Base-by-base conservation (phyloP, 2,113 vertebrate genomes). In the Halcyon senegalensis region DNA sequence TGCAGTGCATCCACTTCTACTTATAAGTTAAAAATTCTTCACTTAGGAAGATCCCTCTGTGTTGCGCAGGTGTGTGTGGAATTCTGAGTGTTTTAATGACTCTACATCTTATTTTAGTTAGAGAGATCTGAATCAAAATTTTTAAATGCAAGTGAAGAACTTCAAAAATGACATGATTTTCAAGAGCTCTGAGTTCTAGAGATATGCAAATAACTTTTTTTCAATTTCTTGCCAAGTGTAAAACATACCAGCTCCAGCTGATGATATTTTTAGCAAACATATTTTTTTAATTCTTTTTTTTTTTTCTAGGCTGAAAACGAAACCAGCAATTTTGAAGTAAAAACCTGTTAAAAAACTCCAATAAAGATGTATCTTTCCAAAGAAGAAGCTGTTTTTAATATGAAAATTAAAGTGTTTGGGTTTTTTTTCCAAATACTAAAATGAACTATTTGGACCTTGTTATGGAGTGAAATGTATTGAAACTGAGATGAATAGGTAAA, bases 141-240 rank as follows among this genome's bases (percentile, higher is more conserved):
- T 69, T 58, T 55, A 62, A 87, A 91, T 94, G 82, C 77, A 73
- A 75, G 27, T 31, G 28, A 93, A 94, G 28, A 84, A 63, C 67
- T 93, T 91, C 1, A 91, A 68, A 95, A 92, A 44, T 20, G 9
- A 39, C 44, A 72, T 43, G 62, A 73, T 87, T 96, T 94, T 78
- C 66, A 82, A 91, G 63, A 79, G 62, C 63, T 87, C 41, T 82
- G 78, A 80, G 55, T 93, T 94, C 67, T 80, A 80, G 82, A 90
- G 46, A 46, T 88, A 87, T 91, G 91, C 80, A 94, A 93, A 94
- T 94, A 43, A 64, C 33, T 39, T 85, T 63, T 84, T 59, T 66
- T n/a, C 30, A 62, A 4, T 76, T 83, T 25, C 50, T 72, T 93
- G 70, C 66, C 84, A 95, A 83, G 39, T 39, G 15, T 53, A 78